Percentiles rank a stretch among this genome's conserved stretches.
Evolutionary conservation across 2,888 invertebrate species (phyloP).

Genomic region (Eurois occulta): DNA sequence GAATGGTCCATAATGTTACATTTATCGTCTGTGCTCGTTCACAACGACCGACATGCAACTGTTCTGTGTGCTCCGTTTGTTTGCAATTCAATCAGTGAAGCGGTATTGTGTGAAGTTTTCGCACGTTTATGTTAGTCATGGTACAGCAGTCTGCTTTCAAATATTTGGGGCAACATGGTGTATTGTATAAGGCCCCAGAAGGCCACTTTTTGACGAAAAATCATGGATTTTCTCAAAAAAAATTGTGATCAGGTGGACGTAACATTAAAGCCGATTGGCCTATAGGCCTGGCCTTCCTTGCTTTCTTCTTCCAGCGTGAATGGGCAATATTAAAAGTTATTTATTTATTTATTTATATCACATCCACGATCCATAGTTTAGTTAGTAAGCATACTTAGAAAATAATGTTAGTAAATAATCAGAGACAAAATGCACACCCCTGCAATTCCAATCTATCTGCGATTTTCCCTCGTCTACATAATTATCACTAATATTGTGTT

Average conservation of each 20-base stretch:
- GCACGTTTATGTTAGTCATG: conserved; percentile 16
- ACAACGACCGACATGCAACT: conserved; percentile 35
- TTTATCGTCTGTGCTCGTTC: conserved; percentile 23
- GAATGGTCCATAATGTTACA: conserved; percentile 6
- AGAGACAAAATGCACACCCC: too few relatives aligned
- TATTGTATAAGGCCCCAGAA: background rate
- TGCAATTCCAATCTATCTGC: too few relatives aligned
- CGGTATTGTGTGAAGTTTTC: conserved; percentile 35
- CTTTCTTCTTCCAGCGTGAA: background rate
- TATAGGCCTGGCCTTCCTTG: background rate
- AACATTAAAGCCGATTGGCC: background rate
- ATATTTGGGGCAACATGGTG: background rate
- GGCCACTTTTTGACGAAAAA: background rate
- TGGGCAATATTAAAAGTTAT: too few relatives aligned
- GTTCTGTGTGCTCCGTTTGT: conserved; percentile 36
- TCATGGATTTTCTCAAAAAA: background rate
- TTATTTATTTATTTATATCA: too few relatives aligned
- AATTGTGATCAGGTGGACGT: background rate
- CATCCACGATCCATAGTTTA: too few relatives aligned
- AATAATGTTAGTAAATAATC: too few relatives aligned
- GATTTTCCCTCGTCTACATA: background rate
- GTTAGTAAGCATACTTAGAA: too few relatives aligned
- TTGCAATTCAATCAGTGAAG: conserved; percentile 30
- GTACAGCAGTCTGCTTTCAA: background rate
- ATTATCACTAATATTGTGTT: background rate